phyloP scores from a whole-genome alignment of 37 sponge, comb jelly and placozoan genomes.

The Spongilla lacustris region DNA sequence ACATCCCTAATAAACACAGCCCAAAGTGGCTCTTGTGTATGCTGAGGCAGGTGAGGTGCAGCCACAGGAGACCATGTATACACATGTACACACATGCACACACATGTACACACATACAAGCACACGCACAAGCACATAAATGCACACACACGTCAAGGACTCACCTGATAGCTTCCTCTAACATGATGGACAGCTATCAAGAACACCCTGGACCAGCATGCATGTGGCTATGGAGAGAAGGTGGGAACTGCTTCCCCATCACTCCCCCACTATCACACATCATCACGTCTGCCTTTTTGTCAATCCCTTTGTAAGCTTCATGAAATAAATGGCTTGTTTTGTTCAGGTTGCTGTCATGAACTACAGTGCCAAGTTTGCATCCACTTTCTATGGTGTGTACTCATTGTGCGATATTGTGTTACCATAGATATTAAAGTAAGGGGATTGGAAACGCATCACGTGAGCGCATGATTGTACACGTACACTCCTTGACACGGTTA shows the following conservation, averaged over 20 bases:
- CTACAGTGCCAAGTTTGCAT: slow-evolving; percentile 96
- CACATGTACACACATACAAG: background rate
- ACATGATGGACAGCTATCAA: slow-evolving; percentile 96
- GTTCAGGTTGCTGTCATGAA: slow-evolving; percentile 85
- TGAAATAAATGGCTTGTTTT: too few relatives aligned
- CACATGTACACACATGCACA: too few relatives aligned
- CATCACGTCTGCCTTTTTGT: background rate
- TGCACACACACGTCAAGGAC: too few relatives aligned
- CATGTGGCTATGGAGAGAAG: slow-evolving; percentile 58
- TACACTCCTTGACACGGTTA: too few relatives aligned
- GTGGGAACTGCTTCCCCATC: background rate
- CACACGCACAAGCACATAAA: background rate
- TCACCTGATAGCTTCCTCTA: slow-evolving; percentile 81
- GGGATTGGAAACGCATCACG: too few relatives aligned
- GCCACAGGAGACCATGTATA: background rate
- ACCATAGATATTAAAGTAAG: too few relatives aligned
- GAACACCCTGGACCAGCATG: slow-evolving; percentile 2
- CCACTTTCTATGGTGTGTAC: slow-evolving; percentile 88
- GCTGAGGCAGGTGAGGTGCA: slow-evolving; percentile 83
- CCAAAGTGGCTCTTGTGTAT: slow-evolving; percentile 86
- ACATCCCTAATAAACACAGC: too few relatives aligned
- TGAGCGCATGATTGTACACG: too few relatives aligned
- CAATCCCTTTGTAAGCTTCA: too few relatives aligned
- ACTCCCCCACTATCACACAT: background rate
- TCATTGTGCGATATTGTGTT: too few relatives aligned